Evolutionary conservation across 1,140 invertebrate genomes (phyloP), one percentile per base, ranked within the genome.

Genomic region (Limonius californicus): DNA sequence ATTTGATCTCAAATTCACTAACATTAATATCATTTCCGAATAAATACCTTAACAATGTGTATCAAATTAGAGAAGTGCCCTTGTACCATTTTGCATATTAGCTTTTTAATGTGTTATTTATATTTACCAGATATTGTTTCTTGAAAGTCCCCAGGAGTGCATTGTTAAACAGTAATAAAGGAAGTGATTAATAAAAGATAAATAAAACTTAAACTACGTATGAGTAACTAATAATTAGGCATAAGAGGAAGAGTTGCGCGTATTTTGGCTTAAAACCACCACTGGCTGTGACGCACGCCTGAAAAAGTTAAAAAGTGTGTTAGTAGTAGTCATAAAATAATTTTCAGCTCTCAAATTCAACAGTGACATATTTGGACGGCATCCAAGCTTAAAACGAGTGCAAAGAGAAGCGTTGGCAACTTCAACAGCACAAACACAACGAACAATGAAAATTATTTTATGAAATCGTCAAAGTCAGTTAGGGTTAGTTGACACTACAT

Each of bases 241-340:
- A 50, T 50, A 50, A 19, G 45, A 50, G n/a, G 45, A 19, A n/a
- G 45, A 50, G 45, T 50, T 50, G 18, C 45, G 45, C 45, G n/a
- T 21, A 18, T 50, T 50, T 50, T 50, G 45, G 19, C 45, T 50
- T 50, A 50, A 50, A 18, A 50, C 45, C 45, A 50, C 14, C 45
- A 50, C 45, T 50, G 45, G 45, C 19, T 50, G 45, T 50, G 45
- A 50, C 19, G 45, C 45, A 50, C 45, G 45, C 45, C 45, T 50
- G 45, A 50, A 50, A 39, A 50, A 50, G 45, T 50, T 50, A 50
- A 50, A 50, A 50, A 50, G 16, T 18, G 7, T 50, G 45, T 50
- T 50, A 50, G 45, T 50, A 50, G 16, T 15, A 19, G 2, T 21
- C 15, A 19, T 50, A 50, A 50, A 50, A 50, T 50, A 50, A 50